These are phyloP conservation scores for Cynaeus angustus DNA, from an alignment of 2,888 invertebrate genomes.

Conservation along the genomic window DNA sequence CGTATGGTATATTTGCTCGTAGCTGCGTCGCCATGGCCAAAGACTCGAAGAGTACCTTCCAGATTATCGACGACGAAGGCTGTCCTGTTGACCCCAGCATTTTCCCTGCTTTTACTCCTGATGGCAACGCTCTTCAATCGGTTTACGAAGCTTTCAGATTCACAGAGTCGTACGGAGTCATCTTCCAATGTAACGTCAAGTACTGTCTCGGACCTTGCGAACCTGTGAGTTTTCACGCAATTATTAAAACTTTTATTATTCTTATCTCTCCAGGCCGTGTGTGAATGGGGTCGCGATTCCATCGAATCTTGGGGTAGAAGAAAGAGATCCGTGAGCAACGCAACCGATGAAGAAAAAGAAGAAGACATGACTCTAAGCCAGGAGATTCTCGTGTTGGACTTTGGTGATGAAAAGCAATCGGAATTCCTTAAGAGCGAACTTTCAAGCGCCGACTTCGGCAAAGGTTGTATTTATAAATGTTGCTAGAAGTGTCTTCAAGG, in stretches of 20 bases:
- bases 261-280: slow-evolving; percentile 81
- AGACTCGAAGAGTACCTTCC: slow-evolving; percentile 96
- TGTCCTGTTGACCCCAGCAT: slow-evolving; percentile 95
- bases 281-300: slow-evolving; percentile 93
- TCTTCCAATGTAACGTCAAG: slow-evolving; percentile 97
- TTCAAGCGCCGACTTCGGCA: slow-evolving; percentile 82
- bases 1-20: slow-evolving; percentile 95
- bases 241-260: not conserved
- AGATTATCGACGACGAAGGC: slow-evolving; percentile 96
- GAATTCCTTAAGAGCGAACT: slow-evolving; percentile 87
- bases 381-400: slow-evolving; percentile 94
- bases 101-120: slow-evolving; percentile 93
- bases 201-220: slow-evolving; percentile 96
- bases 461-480: slow-evolving; percentile 73
- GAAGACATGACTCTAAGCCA: slow-evolving; percentile 95
- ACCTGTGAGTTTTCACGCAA: slow-evolving; percentile 80
- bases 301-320: slow-evolving; percentile 94
- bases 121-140: slow-evolving; percentile 92
- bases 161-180: slow-evolving; percentile 96
- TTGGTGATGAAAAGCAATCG: slow-evolving; percentile 90
- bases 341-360: slow-evolving; percentile 78
- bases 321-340: slow-evolving; percentile 80
- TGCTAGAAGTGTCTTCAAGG: no score
- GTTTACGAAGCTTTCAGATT: slow-evolving; percentile 96
- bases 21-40: slow-evolving; percentile 98